Base-by-base conservation (phyloP, 2,888 invertebrate genomes). In the Xestia sexstrigata region DNA sequence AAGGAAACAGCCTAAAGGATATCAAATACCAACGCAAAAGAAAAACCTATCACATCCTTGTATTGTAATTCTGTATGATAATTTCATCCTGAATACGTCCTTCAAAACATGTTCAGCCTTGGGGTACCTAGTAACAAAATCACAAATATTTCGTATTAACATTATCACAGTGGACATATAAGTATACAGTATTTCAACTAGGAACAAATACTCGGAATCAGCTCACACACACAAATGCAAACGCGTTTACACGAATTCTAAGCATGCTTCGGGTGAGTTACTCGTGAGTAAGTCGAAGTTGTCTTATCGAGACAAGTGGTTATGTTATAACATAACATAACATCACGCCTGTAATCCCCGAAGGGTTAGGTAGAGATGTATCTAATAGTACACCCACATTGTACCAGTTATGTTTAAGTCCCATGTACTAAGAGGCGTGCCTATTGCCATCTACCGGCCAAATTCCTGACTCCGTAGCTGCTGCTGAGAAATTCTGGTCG, bases 81-180 rank as follows among this genome's bases (percentile, higher is more conserved):
- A 68, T 73, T 68, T 58, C 45, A 60, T 15, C 26, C 20, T 62
- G 62, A 35, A n/a, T n/a, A 75, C 8, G 15, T 63, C 65, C 35
- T 35, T 80, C 11, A 58, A 35, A 52, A 63, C 23, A 30, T 66
- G 26, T 72, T 60, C 35, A 11, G n/a, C 55, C 63, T 55, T 52
- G 13, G 60, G 55, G 42, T 35, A n/a, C n/a, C n/a, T n/a, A 15
- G 42, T 26, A 42, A 65, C 58, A 58, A 76, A 73, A 72, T 68
- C 17, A 76, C 35, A 73, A 73, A 78, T 74, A 74, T 65, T 70
- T 23, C 26, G 23, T n/a, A 49, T 65, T 65, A 42, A 26, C 20
- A 5, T 62, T 62, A 62, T 35, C 62, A 62, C 62, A 62, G 35
- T 35, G 30, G 30, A 20, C 26, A 5, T 62, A 3, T 62, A 9